Conservation (phyloP, 2,113 vertebrate genomes). For the Osmerus mordax region DNA sequence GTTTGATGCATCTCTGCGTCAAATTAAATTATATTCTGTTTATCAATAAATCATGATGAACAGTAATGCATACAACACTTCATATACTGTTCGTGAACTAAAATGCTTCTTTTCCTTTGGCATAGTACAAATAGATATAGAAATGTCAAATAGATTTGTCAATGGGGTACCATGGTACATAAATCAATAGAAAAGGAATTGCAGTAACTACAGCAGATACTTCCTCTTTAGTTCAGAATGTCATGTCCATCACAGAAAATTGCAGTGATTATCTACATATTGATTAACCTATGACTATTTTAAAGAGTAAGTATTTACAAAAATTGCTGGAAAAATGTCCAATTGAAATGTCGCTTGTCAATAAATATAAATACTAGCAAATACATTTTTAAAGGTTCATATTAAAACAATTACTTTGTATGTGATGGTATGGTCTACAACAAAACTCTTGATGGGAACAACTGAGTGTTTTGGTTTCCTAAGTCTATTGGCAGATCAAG, state of each 20-base stretch:
- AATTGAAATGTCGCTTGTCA: no score
- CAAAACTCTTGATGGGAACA: constrained; percentile 20
- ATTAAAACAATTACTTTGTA: no score
- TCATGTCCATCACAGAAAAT: constrained; percentile 65
- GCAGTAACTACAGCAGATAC: constrained; percentile 57
- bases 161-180: constrained; percentile 66
- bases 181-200: constrained; percentile 68
- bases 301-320: constrained; percentile 30
- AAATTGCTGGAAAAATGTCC: neutral
- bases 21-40: no score
- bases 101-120: no score
- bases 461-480: constrained; percentile 39
- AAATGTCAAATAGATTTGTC: constrained; percentile 75
- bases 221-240: constrained; percentile 66
- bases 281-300: constrained; percentile 56
- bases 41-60: no score
- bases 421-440: no score
- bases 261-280: constrained; percentile 71
- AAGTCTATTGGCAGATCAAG: constrained; percentile 60
- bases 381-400: no score
- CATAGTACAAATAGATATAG: constrained; percentile 41
- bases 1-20: no score
- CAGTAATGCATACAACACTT: no score
- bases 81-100: no score
- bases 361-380: no score